A percentile compares a stretch with the other conserved stretches of the same genome.
These are phyloP conservation scores for Idaea aversata DNA, from an alignment of 2,888 invertebrate species.

Conservation along the genomic window DNA sequence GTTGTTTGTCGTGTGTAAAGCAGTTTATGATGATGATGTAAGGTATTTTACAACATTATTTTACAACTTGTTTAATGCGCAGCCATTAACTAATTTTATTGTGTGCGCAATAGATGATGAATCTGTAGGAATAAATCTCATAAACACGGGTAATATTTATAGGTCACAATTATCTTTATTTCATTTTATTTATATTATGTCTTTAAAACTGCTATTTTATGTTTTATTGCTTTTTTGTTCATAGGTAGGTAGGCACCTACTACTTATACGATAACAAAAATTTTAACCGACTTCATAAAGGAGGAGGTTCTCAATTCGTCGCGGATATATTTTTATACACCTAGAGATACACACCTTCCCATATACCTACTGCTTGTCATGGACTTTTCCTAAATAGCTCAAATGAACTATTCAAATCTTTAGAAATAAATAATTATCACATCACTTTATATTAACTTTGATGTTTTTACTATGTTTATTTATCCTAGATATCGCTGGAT, in stretches of 20 bases:
- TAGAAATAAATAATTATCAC: neutral
- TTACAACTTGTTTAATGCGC: slow-evolving; percentile 20
- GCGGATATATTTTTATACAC: no score
- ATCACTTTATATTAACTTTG: neutral
- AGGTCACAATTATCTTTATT: neutral
- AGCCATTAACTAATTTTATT: slow-evolving; percentile 22
- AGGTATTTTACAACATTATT: slow-evolving; percentile 25
- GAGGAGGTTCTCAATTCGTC: no score
- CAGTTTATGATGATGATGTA: slow-evolving; percentile 42
- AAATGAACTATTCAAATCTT: neutral
- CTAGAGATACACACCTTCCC: no score
- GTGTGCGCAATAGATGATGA: neutral
- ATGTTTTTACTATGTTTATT: neutral
- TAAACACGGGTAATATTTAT: neutral
- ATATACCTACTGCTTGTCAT: neutral
- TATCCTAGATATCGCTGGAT: neutral
- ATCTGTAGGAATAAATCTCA: neutral
- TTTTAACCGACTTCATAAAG: no score
- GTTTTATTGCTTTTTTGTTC: neutral
- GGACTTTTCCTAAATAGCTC: neutral
- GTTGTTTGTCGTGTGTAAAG: slow-evolving; percentile 46
- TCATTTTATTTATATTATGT: neutral
- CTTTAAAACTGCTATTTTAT: no score
- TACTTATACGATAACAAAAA: no score
- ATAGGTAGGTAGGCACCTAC: neutral